These are phyloP conservation scores for Acleris holmiana DNA, from an alignment of 2,888 invertebrate species.

Conservation along the genomic window DNA sequence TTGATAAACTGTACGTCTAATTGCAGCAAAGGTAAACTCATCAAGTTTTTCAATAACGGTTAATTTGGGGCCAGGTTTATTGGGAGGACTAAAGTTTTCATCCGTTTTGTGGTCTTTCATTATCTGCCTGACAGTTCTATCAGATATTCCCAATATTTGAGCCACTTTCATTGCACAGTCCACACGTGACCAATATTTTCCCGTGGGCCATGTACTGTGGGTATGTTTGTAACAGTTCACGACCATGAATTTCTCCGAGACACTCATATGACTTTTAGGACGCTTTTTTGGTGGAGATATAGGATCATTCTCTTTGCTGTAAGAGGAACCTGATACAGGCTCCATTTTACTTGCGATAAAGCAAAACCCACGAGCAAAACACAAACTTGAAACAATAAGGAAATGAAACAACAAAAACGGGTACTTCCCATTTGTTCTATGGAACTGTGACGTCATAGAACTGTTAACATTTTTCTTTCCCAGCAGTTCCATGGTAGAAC, in stretches of 20 bases:
- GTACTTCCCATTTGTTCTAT: background rate
- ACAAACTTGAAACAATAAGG: background rate
- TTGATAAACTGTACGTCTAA: background rate
- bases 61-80: conserved; percentile 11
- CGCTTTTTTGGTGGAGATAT: conserved; percentile 12
- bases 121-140: conserved; percentile 7
- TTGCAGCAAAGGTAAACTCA: conserved; percentile 5
- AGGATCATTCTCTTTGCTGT: conserved; percentile 10
- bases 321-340: conserved; percentile 7
- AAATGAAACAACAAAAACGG: background rate
- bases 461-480: too few species aligned
- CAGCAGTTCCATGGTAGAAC: too few species aligned
- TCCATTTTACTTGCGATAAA: conserved; percentile 13
- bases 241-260: too few species aligned
- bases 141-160: conserved; percentile 9
- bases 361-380: background rate
- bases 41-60: conserved; percentile 1
- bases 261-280: conserved; percentile 7
- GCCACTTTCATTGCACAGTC: conserved; percentile 6
- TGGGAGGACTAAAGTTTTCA: conserved; percentile 10
- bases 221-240: conserved; percentile 9
- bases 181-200: conserved; percentile 7
- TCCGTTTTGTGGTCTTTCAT: conserved; percentile 6
- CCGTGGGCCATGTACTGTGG: conserved; percentile 8
- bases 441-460: too few species aligned